Conservation (phyloP, 2,113 vertebrate species). For the Phodopus roborovskii region DNA sequence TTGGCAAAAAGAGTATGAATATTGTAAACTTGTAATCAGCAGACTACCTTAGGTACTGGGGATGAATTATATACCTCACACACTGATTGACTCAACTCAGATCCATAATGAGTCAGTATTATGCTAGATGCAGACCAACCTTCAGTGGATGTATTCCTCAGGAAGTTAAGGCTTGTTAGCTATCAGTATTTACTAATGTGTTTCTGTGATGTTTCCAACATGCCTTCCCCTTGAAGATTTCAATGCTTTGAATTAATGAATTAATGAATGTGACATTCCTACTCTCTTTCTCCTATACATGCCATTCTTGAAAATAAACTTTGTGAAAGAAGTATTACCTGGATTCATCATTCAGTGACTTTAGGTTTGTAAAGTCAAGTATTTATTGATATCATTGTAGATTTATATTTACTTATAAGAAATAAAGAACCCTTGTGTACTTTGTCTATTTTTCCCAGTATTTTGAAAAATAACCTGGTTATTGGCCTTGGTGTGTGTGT, state of each 20-base stretch:
- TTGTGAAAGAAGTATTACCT: slow-evolving; percentile 9
- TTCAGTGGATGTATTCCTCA: background rate
- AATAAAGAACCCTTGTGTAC: background rate
- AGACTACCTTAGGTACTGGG: background rate
- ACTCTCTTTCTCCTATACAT: background rate
- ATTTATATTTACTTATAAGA: background rate
- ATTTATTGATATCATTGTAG: slow-evolving; percentile 35
- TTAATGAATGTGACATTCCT: background rate
- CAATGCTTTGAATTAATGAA: background rate
- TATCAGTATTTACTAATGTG: background rate
- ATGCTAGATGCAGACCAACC: background rate
- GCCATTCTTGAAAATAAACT: slow-evolving; percentile 26
- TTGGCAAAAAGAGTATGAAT: background rate
- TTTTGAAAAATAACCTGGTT: background rate
- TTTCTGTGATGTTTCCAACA: background rate
- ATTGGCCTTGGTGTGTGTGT: background rate
- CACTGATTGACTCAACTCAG: background rate
- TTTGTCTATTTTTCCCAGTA: background rate
- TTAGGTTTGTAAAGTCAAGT: slow-evolving; percentile 2
- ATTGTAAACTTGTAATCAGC: background rate
- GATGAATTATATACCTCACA: background rate
- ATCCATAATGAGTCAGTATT: background rate
- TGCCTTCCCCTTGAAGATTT: background rate
- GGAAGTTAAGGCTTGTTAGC: background rate
- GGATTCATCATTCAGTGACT: slow-evolving; percentile 8